Evolutionary conservation across 2,888 invertebrate genomes (phyloP), one percentile per base, ranked within the genome.

Genomic region (Melikaiella ostensackeni): DNA sequence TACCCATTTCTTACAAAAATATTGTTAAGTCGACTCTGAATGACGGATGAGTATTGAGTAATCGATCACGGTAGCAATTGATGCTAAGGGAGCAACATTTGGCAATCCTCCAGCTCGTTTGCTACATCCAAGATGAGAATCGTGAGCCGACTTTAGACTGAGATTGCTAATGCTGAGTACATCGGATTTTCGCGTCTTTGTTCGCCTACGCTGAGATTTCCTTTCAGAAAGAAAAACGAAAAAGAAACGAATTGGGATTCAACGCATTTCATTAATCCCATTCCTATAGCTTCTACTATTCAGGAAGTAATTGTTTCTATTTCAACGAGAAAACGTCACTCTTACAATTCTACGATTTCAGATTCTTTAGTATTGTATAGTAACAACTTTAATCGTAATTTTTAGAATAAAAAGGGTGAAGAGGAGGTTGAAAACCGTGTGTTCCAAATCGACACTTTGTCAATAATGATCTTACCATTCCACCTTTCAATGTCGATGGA

Each of bases 11-110:
- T 46, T 11, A 79, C 78, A 79, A 82, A 81, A 83, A 83, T 82
- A 79, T 82, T 80, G 77, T 76, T 77, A 77, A 38, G 63, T 42
- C 77, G 79, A 79, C 77, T 66, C 74, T 57, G 79, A 75, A 81
- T 81, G 84, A 83, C 80, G 79, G 81, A 83, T 82, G 83, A 79
- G 80, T 80, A 82, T 82, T 82, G 83, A 79, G 80, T 80, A 82
- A 84, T 83, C 81, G 83, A 84, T 83, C 77, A 80, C 75, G 66
- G 62, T 66, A 55, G 77, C 79, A 80, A 80, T 80, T 81, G 79
- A 77, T 80, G 78, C 75, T 76, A 78, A 79, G 79, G 80, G 76
- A 80, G 75, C 75, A 79, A 79, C 81, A 79, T 83, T 83, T 83
- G 82, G 81, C 80, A 80, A 81, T 82, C 78, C 82, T 80, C 77